Conservation (phyloP, 2,797 vertebrate genomes). For the Paguma larvata region DNA sequence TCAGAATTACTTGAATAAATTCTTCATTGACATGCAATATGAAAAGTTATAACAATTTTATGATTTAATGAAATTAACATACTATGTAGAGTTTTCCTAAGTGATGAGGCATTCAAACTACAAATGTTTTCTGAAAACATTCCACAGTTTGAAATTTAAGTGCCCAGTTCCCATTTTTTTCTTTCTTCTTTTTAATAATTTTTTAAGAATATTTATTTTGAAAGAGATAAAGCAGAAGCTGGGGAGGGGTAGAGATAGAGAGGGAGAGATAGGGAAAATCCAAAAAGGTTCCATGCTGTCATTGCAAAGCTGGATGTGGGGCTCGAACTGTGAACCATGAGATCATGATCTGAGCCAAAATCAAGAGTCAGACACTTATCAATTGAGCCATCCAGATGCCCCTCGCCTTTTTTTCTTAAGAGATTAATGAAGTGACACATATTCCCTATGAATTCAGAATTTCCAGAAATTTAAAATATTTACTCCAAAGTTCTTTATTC, state of each 20-base stretch:
- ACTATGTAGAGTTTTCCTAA: not conserved
- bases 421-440: not conserved
- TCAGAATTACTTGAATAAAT: conserved; percentile 9
- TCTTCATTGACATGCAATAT: not conserved
- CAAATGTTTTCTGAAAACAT: not conserved
- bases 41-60: conserved; percentile 27
- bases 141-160: not conserved
- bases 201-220: too few species aligned
- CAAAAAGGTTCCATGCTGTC: too few species aligned
- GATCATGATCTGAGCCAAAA: too few species aligned
- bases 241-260: too few species aligned
- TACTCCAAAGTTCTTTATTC: not conserved
- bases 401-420: not conserved
- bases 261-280: too few species aligned
- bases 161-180: not conserved
- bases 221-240: too few species aligned
- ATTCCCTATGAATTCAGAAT: not conserved
- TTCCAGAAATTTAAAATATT: not conserved
- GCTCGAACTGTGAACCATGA: too few species aligned
- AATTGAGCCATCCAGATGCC: too few species aligned
- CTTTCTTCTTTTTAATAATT: too few species aligned
- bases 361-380: too few species aligned
- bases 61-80: conserved; percentile 17
- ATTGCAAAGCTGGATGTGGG: too few species aligned
- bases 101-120: conserved; percentile 2